Evolutionary conservation across 2,113 vertebrate genomes (phyloP).

Genomic region (Andinoacara biseriatus): DNA sequence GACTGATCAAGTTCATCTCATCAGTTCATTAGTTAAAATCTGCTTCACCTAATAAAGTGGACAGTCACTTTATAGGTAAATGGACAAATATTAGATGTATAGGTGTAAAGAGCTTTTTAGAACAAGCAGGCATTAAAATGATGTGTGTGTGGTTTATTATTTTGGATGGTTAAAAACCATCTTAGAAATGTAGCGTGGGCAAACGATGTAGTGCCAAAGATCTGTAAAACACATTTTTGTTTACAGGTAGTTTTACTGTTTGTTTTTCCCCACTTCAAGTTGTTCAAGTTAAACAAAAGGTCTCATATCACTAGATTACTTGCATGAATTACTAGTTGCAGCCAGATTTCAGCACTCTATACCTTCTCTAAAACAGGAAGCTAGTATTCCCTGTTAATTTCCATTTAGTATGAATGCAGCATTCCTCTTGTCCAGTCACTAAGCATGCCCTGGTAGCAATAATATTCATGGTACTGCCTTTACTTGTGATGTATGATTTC

Average conservation of each 20-base stretch:
- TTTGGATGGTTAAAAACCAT: not conserved
- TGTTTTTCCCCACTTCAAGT: not conserved
- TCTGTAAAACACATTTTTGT: not conserved
- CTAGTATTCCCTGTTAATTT: not conserved
- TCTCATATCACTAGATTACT: not conserved
- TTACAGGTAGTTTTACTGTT: not conserved
- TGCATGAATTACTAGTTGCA: not conserved
- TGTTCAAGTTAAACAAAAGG: not conserved
- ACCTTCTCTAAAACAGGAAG: not conserved
- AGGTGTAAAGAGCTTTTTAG: not conserved
- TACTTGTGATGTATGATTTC: not conserved
- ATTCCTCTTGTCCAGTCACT: not conserved
- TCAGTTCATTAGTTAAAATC: not conserved
- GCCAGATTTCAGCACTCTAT: not conserved
- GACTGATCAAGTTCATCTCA: not conserved
- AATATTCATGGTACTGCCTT: constrained; percentile 40
- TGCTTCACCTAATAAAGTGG: fast-evolving
- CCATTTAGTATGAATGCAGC: constrained; percentile 25
- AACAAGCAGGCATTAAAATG: not conserved
- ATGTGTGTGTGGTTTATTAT: not conserved
- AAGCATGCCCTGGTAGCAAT: constrained; percentile 54
- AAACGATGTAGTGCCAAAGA: not conserved
- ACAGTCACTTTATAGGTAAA: not conserved
- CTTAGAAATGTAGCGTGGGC: not conserved
- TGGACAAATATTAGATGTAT: not conserved